Percentiles rank a stretch among this genome's conserved stretches.
phyloP scores from a whole-genome alignment of 2,888 invertebrate species.

The Caenorhabditis zanzibari region DNA sequence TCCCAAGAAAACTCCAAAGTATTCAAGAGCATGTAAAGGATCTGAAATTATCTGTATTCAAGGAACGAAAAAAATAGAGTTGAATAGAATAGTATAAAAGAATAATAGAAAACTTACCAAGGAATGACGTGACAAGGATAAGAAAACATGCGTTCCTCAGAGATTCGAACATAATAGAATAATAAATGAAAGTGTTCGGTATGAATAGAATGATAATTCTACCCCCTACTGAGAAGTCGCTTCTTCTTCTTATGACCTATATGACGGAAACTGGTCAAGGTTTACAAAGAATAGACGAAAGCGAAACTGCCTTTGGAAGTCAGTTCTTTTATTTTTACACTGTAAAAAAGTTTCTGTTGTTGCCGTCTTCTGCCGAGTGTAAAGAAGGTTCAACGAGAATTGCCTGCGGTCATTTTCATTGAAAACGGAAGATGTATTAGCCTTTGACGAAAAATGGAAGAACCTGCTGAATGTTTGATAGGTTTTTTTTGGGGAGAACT shows the following conservation, averaged over 20 bases:
- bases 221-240: not conserved
- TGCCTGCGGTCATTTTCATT: not conserved
- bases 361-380: conserved; percentile 11
- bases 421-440: not conserved
- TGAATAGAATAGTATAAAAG: no score
- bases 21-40: conserved; percentile 62
- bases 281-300: conserved; percentile 34
- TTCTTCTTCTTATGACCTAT: conserved; percentile 39
- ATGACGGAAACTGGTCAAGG: conserved; percentile 38
- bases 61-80: conserved; percentile 61
- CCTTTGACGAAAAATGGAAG: not conserved
- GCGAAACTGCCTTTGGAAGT: conserved; percentile 43
- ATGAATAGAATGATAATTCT: conserved; percentile 38
- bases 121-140: conserved; percentile 68
- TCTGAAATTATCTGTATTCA: conserved; percentile 59
- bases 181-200: not conserved
- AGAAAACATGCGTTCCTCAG: conserved; percentile 78
- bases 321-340: conserved; percentile 10
- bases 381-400: conserved; percentile 29
- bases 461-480: not conserved
- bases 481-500: not conserved
- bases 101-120: conserved; percentile 56
- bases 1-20: conserved; percentile 49
- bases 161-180: conserved; percentile 12
- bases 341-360: conserved; percentile 20